These are phyloP conservation scores for Phylloscopus collybita DNA, from an alignment of 2,797 vertebrate species.

Conservation along the genomic window DNA sequence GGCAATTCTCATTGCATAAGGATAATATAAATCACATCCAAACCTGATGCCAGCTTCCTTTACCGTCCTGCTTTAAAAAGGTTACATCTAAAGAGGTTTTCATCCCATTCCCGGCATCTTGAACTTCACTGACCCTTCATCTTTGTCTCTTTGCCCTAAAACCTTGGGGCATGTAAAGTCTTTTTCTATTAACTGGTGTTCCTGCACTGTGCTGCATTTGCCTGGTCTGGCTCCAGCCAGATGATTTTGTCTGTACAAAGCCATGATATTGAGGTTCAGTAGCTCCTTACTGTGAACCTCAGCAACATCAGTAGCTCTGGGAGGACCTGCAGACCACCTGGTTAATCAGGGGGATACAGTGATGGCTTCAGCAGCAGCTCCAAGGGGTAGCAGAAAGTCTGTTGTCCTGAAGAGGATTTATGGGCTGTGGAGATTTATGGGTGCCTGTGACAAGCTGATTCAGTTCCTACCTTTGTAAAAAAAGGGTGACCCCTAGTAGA, in stretches of 20 bases:
- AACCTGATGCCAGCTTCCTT: neutral
- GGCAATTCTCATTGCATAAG: neutral
- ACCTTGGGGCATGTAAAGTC: neutral
- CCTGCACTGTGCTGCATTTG: neutral
- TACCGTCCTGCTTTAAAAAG: conserved; percentile 5
- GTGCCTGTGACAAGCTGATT: neutral
- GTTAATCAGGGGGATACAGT: neutral
- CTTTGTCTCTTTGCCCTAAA: neutral
- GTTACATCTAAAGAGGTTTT: conserved; percentile 15
- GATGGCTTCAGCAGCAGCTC: neutral
- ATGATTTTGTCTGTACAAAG: neutral
- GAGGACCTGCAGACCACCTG: neutral
- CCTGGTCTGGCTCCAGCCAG: neutral
- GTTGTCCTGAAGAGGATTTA: neutral
- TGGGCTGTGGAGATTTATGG: neutral
- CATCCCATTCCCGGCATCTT: conserved; percentile 8
- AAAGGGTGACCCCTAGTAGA: neutral
- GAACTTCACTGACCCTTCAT: conserved; percentile 35
- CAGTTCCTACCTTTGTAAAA: neutral
- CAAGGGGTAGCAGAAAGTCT: neutral
- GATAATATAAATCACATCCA: conserved; percentile 35
- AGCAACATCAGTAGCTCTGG: neutral
- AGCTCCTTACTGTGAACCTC: neutral
- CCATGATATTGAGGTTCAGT: neutral
- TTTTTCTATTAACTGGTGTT: neutral